Percentiles rank a stretch among this genome's conserved stretches.
Evolutionary conservation across 2,888 invertebrate genomes (phyloP).

Genomic region (Rotaria sp.): DNA sequence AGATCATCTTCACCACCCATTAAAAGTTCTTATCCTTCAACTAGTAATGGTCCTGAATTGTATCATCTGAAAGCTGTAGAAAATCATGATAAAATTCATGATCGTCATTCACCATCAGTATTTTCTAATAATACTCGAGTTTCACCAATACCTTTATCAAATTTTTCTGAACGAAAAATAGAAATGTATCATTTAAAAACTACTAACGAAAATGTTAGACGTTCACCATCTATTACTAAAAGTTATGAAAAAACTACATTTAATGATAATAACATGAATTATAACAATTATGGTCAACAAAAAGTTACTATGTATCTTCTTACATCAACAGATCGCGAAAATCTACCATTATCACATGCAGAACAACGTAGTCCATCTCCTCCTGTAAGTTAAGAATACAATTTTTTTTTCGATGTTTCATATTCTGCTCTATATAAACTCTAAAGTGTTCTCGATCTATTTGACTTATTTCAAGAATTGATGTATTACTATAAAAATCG

Average conservation of each 20-base stretch:
- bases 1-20: background rate
- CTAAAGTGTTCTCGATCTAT: no score
- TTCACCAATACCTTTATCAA: background rate
- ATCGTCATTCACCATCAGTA: background rate
- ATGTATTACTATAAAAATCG: no score
- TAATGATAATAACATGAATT: background rate
- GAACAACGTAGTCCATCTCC: background rate
- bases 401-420: no score
- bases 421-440: no score
- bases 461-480: no score
- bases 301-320: background rate
- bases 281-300: background rate
- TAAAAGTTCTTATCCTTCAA: background rate
- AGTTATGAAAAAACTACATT: background rate
- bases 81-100: background rate
- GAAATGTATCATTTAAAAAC: background rate
- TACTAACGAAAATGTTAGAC: background rate
- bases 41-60: background rate
- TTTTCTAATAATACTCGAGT: background rate
- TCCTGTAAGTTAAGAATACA: background rate
- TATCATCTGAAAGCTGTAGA: background rate
- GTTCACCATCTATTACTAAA: background rate
- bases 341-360: background rate
- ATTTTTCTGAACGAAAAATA: background rate
- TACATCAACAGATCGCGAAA: background rate